Evolutionary conservation across 2,797 vertebrate species (phyloP).

Genomic region (Mormyrops boulengeri): DNA sequence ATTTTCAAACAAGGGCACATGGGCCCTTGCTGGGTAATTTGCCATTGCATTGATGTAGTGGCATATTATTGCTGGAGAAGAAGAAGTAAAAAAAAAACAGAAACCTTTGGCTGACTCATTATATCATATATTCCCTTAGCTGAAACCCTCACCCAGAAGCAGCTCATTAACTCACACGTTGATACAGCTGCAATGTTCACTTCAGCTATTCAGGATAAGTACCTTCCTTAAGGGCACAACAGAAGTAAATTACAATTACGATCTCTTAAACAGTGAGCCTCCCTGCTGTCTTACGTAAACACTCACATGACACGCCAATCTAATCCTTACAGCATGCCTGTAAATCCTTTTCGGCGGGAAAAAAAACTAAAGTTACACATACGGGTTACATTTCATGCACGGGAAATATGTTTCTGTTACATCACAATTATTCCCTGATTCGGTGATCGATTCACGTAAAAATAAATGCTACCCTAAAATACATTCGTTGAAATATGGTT

Average conservation of each 20-base stretch:
- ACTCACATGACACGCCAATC: background rate
- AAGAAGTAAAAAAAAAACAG: background rate
- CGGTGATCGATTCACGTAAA: background rate
- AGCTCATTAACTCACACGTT: background rate
- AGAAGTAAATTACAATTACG: slow-evolving; percentile 7
- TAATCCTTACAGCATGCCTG: background rate
- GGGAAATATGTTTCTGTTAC: background rate
- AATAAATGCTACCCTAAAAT: background rate
- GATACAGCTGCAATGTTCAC: background rate
- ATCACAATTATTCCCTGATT: background rate
- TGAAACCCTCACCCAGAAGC: background rate
- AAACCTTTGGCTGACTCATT: slow-evolving; percentile 2
- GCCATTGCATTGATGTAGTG: slow-evolving; percentile 8
- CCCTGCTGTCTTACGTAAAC: slow-evolving; percentile 1
- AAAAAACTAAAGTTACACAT: background rate
- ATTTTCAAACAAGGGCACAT: background rate
- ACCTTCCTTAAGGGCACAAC: background rate
- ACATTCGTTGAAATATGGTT: background rate
- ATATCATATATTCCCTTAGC: background rate
- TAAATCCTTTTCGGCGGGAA: background rate
- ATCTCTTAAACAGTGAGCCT: background rate
- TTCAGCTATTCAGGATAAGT: background rate
- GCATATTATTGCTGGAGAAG: background rate
- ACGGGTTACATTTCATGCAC: background rate
- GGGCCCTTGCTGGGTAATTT: slow-evolving; percentile 20